Evolutionary conservation across 2,888 invertebrate species (phyloP).

Genomic region (Neoaliturus tenellus): DNA sequence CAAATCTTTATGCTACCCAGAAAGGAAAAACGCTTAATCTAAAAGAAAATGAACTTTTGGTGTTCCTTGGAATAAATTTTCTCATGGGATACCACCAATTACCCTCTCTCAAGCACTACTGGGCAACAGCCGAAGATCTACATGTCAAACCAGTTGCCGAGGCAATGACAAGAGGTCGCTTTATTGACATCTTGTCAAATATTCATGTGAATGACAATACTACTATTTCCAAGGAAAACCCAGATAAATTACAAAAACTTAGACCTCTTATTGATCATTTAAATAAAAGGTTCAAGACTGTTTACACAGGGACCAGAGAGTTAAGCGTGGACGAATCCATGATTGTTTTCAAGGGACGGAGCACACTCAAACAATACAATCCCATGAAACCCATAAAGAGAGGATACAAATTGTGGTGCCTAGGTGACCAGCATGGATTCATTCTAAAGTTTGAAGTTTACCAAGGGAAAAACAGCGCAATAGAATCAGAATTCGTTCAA

Average conservation of each 20-base stretch:
- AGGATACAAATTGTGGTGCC: constrained; percentile 58
- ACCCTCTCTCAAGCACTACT: constrained; percentile 45
- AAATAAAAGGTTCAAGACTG: constrained; percentile 58
- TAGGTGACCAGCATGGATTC: too few relatives aligned
- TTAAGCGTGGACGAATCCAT: constrained; percentile 55
- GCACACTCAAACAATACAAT: constrained; percentile 52
- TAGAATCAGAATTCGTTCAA: not conserved
- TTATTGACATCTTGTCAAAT: constrained; percentile 57
- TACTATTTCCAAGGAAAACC: constrained; percentile 58
- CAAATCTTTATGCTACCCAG: constrained; percentile 57
- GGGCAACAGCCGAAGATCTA: constrained; percentile 52
- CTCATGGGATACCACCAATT: constrained; percentile 48
- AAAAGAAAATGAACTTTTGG: constrained; percentile 48
- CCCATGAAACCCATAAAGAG: constrained; percentile 54
- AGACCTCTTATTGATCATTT: constrained; percentile 59
- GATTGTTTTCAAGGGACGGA: constrained; percentile 53
- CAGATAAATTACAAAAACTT: too few relatives aligned
- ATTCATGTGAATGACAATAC: constrained; percentile 62
- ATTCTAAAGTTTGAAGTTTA: constrained; percentile 55
- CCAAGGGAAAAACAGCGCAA: constrained; percentile 48
- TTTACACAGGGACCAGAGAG: constrained; percentile 54
- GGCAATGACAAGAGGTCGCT: constrained; percentile 59
- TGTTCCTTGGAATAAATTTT: constrained; percentile 57
- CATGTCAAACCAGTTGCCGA: constrained; percentile 54
- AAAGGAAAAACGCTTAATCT: constrained; percentile 18